Evolutionary conservation across 2,113 vertebrate species (phyloP), one percentile per base, ranked within the genome.

Genomic region (Nerophis ophidion): DNA sequence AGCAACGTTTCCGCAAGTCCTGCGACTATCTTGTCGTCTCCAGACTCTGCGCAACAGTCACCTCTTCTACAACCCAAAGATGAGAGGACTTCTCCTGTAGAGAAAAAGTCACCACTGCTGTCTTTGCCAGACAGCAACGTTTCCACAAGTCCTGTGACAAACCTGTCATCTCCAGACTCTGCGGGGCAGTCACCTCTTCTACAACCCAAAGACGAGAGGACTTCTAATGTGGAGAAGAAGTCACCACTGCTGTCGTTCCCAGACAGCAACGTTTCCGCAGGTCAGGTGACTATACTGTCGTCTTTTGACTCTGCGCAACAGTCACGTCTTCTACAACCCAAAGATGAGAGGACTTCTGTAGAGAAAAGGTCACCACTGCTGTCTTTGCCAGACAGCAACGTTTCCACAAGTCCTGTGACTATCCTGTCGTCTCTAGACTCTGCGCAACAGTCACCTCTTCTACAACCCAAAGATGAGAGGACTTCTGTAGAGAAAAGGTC

Each of bases 261-360:
- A 34, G 70, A 19, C 75, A 77, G 26, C 26, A 26, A 40, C 38
- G 56, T 75, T 48, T 72, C 79, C 71, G 11, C 79, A 42, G 4
- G 26, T 26, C 26, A 2, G 3, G 26, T 26, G 26, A 26, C 26
- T 26, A 82, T 87, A 0, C 79, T 79, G 0, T 61, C 81, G 19
- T 95, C 94, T 0, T 93, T 94, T 5, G 81, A 67, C 49, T 83
- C 89, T 1, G 62, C 84, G 42, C 89, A 87, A 48, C 90, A 78
- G 40, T 56, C 76, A 0, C 48, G 83, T 36, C 80, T 87, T 0
- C 65, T 91, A 67, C 90, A 87, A 47, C 77, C 91, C 0, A 66
- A 69, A 12, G 84, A 64, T 0, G 83, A 88, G 4, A 76, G 70
- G 14, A 86, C 81, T 6, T 72, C 85, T 0, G 48, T 26, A 26